Conservation (phyloP, 2,888 invertebrate genomes). For the Aleiodes leptofemur region DNA sequence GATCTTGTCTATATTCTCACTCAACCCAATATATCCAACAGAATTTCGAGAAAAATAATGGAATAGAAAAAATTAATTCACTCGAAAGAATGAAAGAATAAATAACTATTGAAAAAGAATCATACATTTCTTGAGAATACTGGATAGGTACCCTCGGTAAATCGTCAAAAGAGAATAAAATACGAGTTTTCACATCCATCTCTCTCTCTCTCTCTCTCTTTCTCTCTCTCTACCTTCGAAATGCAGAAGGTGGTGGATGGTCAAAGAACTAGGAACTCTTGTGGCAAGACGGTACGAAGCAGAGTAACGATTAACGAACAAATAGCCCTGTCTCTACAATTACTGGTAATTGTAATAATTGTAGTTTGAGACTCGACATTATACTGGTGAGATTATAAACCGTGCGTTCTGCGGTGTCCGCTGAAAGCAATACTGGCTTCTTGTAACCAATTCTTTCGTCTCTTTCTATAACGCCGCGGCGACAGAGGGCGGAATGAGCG, state of each 20-base stretch:
- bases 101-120: neutral
- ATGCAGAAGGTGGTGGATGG: conserved; percentile 9
- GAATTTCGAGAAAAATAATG: neutral
- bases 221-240: neutral
- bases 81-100: neutral
- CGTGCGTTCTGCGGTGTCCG: conserved; percentile 22
- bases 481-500: conserved; percentile 54
- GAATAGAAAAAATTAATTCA: neutral
- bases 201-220: neutral
- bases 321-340: conserved; percentile 67
- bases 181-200: neutral
- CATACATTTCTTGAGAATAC: neutral
- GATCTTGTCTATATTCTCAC: no score
- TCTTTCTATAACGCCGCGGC: conserved; percentile 35
- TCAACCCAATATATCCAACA: no score
- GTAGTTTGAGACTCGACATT: conserved; percentile 58
- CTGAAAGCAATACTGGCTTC: conserved; percentile 27
- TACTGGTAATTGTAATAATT: conserved; percentile 74
- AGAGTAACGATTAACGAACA: conserved; percentile 72
- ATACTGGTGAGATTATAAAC: conserved; percentile 38
- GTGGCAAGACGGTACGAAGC: conserved; percentile 54
- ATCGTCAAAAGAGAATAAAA: conserved; percentile 17
- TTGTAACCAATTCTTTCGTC: conserved; percentile 40
- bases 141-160: neutral
- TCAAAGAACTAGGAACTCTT: conserved; percentile 27